Conservation (phyloP, 2,113 vertebrate species). For the Lanius ludovicianus region DNA sequence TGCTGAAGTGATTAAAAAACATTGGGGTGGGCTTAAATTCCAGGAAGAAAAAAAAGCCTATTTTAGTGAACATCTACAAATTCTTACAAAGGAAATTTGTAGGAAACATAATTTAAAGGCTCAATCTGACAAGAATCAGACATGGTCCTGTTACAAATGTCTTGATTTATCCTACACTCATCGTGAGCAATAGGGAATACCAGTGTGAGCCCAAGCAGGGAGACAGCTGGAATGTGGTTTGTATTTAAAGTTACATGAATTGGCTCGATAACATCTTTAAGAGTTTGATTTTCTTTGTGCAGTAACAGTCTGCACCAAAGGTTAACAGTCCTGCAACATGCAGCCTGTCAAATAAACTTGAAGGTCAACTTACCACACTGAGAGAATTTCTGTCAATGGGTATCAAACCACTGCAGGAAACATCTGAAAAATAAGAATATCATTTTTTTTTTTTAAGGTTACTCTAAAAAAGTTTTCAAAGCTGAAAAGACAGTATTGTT, state of each 20-base stretch:
- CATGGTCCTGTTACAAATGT: background rate
- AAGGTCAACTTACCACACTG: conserved; percentile 24
- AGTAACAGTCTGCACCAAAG: background rate
- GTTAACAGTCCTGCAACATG: background rate
- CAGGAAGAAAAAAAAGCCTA: background rate
- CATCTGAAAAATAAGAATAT: conserved; percentile 23
- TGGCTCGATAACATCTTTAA: background rate
- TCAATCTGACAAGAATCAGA: background rate
- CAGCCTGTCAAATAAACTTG: background rate
- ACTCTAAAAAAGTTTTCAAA: background rate
- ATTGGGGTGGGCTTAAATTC: background rate
- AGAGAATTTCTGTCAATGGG: background rate
- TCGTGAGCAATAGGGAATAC: background rate
- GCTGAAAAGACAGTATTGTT: background rate
- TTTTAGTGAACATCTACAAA: background rate
- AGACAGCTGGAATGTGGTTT: background rate
- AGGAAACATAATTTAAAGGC: background rate
- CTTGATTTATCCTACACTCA: background rate
- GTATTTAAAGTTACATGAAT: background rate
- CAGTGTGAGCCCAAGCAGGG: background rate
- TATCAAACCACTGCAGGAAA: background rate
- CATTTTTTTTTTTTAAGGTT: background rate
- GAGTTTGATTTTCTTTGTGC: background rate
- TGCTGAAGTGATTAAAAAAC: background rate
- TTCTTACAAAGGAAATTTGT: background rate